Evolutionary conservation across 2,797 vertebrate genomes (phyloP).

Genomic region (Labeo calbasu): DNA sequence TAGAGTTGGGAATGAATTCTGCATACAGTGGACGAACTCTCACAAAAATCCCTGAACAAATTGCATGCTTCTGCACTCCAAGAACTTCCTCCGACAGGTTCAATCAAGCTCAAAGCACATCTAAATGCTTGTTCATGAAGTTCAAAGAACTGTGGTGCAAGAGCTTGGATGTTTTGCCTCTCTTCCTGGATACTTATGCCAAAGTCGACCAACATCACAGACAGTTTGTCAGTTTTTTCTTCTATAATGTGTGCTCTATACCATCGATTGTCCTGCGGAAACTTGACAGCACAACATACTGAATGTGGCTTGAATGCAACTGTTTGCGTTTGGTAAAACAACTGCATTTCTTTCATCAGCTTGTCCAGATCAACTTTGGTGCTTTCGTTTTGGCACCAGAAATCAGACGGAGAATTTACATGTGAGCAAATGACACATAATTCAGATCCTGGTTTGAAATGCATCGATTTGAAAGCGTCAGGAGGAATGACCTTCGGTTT

Average conservation of each 20-base stretch:
- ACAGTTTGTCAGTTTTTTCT: conserved; percentile 51
- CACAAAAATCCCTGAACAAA: conserved; percentile 73
- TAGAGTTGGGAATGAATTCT: conserved; percentile 73
- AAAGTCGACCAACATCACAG: conserved; percentile 84
- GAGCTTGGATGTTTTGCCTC: conserved; percentile 75
- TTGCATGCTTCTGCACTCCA: conserved; percentile 71
- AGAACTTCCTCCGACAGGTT: conserved; percentile 63
- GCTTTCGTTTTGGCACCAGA: conserved; percentile 85
- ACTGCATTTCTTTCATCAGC: conserved; percentile 84
- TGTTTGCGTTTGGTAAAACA: conserved; percentile 76
- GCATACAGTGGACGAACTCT: conserved; percentile 72
- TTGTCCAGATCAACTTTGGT: conserved; percentile 74
- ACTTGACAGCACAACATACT: conserved; percentile 78
- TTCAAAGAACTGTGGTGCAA: conserved; percentile 77
- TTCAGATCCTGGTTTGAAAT: conserved; percentile 81
- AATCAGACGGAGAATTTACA: conserved; percentile 80
- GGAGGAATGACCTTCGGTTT: background rate
- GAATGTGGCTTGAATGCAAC: conserved; percentile 66
- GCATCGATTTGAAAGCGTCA: conserved; percentile 69
- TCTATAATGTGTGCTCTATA: conserved; percentile 79
- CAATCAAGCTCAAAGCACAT: conserved; percentile 79
- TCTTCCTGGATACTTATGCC: conserved; percentile 77
- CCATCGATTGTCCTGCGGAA: conserved; percentile 80
- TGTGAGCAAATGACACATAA: conserved; percentile 79
- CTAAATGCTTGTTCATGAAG: conserved; percentile 86